Evolutionary conservation across 2,113 vertebrate species (phyloP), one percentile per base, ranked within the genome.

Genomic region (Gobio gobio): DNA sequence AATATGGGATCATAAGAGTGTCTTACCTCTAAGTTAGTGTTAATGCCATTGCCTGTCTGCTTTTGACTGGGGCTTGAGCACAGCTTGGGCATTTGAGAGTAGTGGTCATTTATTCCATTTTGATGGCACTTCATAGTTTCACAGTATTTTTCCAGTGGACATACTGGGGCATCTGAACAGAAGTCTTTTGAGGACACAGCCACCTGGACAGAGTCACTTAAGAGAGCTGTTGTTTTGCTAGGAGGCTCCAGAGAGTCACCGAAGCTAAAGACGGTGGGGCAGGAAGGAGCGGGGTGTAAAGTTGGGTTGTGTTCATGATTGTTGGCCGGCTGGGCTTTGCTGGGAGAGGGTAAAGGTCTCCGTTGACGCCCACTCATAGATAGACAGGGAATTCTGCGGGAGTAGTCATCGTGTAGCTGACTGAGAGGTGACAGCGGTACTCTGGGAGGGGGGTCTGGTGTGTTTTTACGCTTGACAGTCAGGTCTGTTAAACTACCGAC

Each of bases 381-480:
- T 40, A 91, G 86, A 72, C 94, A 94, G 87, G 97, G 97, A 87
- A 92, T 91, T 1, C 98, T 95, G 78, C 96, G 96, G 3, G 97
- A 98, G 72, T 99, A 99, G 93, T 97, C 97, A 1, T 99, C 98
- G 0, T 99, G 98, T 73, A 99, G 92, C 64, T 92, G 93, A 91
- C 95, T 95, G 93, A 68, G 89, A 85, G 87, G 89, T 59, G 84
- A 92, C 91, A 90, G 86, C 24, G 82, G 89, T 79, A 51, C 91
- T 87, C 0, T 64, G 88, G 45, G 79, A 88, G 51, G 24, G 77
- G 88, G 82, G 24, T 68, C 89, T 24, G 94, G 93, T 59, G 89
- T 89, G 36, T 90, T 94, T 61, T 92, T 94, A 82, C 90, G 95
- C 87, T 94, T 92, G 22, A 93, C 89, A 0, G 90, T 94, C 66